Percentiles rank a stretch among this genome's conserved stretches.
These are phyloP conservation scores for Pavo muticus DNA, from an alignment of 2,113 vertebrate genomes.

Conservation along the genomic window DNA sequence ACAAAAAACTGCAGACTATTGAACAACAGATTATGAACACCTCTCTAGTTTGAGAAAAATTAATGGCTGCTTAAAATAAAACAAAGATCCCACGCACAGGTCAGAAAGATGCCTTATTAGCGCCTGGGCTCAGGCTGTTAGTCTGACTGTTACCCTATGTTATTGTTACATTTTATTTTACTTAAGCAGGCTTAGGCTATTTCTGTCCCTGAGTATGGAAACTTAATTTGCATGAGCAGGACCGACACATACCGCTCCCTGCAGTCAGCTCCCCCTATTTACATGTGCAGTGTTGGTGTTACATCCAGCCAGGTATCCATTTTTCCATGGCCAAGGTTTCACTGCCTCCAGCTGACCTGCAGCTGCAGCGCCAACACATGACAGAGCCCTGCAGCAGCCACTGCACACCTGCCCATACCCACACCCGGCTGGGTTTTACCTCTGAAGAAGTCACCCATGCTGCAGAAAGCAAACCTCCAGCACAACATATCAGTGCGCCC, in stretches of 20 bases:
- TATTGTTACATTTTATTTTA: not conserved
- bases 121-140: not conserved
- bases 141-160: fast-evolving
- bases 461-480: not conserved
- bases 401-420: not conserved
- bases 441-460: not conserved
- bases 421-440: fast-evolving
- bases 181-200: not conserved
- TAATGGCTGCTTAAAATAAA: fast-evolving
- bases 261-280: too few relatives aligned
- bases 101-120: not conserved
- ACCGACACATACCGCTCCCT: not conserved
- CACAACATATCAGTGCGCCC: fast-evolving
- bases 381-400: not conserved
- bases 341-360: not conserved
- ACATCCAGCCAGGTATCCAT: too few relatives aligned
- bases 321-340: not conserved
- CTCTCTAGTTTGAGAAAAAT: not conserved
- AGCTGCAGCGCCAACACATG: not conserved
- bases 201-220: not conserved
- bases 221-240: too few relatives aligned
- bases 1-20: not conserved
- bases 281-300: not conserved
- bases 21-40: not conserved
- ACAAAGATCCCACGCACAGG: not conserved